Conservation (phyloP, 2,888 invertebrate genomes). For the Pegoplata infirma region DNA sequence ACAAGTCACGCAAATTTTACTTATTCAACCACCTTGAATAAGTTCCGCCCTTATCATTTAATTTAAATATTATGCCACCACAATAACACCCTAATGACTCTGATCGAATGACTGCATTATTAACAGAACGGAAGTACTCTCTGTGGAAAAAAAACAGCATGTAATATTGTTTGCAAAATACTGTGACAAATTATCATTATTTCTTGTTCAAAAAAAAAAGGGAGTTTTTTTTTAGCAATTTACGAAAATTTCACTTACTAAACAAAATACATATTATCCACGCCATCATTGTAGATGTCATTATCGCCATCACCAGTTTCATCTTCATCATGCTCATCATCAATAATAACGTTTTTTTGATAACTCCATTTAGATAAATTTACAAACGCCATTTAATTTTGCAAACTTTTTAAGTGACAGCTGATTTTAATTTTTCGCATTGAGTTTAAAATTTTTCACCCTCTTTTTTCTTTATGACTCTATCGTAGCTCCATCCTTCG, state of each 20-base stretch:
- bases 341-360: slow-evolving; percentile 26
- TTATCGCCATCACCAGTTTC: slow-evolving; percentile 20
- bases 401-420: slow-evolving; percentile 29
- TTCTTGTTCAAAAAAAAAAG: too few relatives aligned
- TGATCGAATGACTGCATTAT: slow-evolving; percentile 50
- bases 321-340: slow-evolving; percentile 34
- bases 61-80: too few relatives aligned
- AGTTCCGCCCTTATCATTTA: too few relatives aligned
- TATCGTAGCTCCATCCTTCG: neutral
- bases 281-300: slow-evolving; percentile 13
- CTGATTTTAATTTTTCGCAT: slow-evolving; percentile 19
- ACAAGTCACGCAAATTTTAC: too few relatives aligned
- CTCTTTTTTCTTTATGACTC: neutral
- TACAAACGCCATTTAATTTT: slow-evolving; percentile 41
- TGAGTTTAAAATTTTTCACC: neutral
- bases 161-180: slow-evolving; percentile 4
- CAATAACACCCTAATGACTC: slow-evolving; percentile 52
- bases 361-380: slow-evolving; percentile 49
- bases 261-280: neutral
- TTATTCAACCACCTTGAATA: too few relatives aligned
- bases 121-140: slow-evolving; percentile 43
- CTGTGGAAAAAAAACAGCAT: slow-evolving; percentile 2
- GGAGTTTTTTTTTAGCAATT: neutral
- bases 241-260: neutral
- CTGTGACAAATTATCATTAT: slow-evolving; percentile 47